phyloP scores from a whole-genome alignment of 2,888 invertebrate species.

The Hyalella azteca region DNA sequence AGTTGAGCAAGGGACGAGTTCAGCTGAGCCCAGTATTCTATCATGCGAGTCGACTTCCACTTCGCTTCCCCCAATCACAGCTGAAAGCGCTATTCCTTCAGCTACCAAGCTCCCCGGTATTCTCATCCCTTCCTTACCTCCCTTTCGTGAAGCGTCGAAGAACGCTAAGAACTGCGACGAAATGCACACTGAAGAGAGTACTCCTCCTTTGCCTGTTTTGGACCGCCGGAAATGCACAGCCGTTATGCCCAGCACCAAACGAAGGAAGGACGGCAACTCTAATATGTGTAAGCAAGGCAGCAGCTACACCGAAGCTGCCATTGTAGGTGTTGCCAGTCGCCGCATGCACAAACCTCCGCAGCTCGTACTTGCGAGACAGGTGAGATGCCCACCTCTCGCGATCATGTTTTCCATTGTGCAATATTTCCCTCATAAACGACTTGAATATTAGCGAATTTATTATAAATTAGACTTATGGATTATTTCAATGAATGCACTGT shows the following conservation, averaged over 20 bases:
- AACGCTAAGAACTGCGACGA: not conserved
- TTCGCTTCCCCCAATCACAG: not conserved
- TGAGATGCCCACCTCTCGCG: too few species aligned
- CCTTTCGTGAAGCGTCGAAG: not conserved
- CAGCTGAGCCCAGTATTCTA: not conserved
- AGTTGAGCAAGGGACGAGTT: too few species aligned
- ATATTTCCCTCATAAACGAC: too few species aligned
- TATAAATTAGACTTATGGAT: too few species aligned
- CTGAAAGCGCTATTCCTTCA: not conserved
- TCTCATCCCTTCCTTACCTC: slow-evolving; percentile 31
- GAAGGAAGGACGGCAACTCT: not conserved
- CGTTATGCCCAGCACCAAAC: not conserved
- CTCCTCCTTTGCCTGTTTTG: not conserved
- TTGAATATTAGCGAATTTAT: too few species aligned
- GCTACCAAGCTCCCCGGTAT: not conserved
- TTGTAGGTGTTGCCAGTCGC: not conserved
- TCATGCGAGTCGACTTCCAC: not conserved
- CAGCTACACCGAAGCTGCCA: not conserved
- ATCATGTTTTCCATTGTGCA: too few species aligned
- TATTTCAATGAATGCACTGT: too few species aligned
- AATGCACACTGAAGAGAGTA: not conserved
- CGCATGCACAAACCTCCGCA: slow-evolving; percentile 44
- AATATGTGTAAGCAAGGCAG: too few species aligned
- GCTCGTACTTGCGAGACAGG: slow-evolving; percentile 52
- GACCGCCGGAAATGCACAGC: not conserved